Evolutionary conservation across 2,888 invertebrate genomes (phyloP).

Genomic region (Lumbricus terrestris): DNA sequence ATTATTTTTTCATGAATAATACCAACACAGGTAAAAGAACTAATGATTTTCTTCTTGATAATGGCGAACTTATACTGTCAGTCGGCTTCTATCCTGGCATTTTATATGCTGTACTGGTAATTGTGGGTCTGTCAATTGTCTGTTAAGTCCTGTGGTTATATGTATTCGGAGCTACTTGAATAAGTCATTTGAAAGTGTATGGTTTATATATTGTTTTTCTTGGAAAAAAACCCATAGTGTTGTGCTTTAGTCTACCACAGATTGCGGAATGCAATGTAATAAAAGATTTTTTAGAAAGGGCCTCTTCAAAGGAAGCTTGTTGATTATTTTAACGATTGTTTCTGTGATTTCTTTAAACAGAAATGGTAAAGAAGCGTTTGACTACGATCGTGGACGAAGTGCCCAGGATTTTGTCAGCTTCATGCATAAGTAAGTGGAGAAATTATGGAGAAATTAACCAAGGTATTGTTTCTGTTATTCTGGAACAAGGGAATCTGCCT

Average conservation of each 20-base stretch:
- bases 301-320: too few species aligned
- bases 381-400: slow-evolving; percentile 74
- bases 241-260: not conserved
- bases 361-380: slow-evolving; percentile 74
- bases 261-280: too few species aligned
- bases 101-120: not conserved
- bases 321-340: not conserved
- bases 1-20: not conserved
- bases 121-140: too few species aligned
- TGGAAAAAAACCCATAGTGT: too few species aligned
- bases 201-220: too few species aligned
- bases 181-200: not conserved
- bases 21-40: not conserved
- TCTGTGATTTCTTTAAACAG: slow-evolving; percentile 50
- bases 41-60: not conserved
- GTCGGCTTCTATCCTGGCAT: not conserved
- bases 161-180: not conserved
- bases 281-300: too few species aligned
- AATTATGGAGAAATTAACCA: not conserved
- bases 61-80: not conserved
- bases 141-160: not conserved
- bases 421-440: slow-evolving; percentile 62
- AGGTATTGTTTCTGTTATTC: not conserved
- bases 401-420: slow-evolving; percentile 76
- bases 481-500: not conserved